Evolutionary conservation across 2,888 invertebrate genomes (phyloP), one percentile per base, ranked within the genome.

Genomic region (Drosophila mercatorum): DNA sequence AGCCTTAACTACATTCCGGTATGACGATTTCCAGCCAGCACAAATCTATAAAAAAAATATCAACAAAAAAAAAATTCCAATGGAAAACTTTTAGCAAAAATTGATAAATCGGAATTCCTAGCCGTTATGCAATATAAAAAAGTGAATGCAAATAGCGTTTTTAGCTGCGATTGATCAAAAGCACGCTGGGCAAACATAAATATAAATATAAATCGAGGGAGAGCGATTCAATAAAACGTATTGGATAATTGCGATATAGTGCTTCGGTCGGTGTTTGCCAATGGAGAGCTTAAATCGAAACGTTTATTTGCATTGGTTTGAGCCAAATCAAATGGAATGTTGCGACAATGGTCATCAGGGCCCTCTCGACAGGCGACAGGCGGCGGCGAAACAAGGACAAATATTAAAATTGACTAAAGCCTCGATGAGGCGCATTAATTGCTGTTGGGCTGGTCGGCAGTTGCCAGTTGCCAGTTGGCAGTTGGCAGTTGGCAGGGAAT

Each of bases 401-500:
- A 47, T 41, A 43, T 43, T 34, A 51, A n/a, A 43, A 52, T 41
- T 36, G 61, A 17, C 40, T 31, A 41, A 41, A 49, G 40, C 49
- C 49, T 34, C 31, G 17, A 14, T 57, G 52, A 36, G 41, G 51
- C 36, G 63, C 59, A 66, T 66, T 66, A 47, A 66, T 66, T 62
- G 67, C 28, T 55, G 55, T 31, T 55, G 55, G 41, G 46, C 63
- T 40, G 51, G 59, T 7, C 6, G 31, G 31, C 31, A 31, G 31
- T 31, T 31, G 31, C 1, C 31, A 34, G 31, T 34, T 34, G 31
- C 7, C 31, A 6, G 7, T 7, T 72, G 62, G 60, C 73, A 6
- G 7, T 7, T 72, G 62, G 60, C 73, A 60, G 60, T 22, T 46
- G 40, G 63, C 73, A 60, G 41, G 51, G 46, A 47, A 41, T 31